Evolutionary conservation across 2,797 vertebrate species (phyloP), one percentile per base, ranked within the genome.

Genomic region (Macropus fuliginosus): DNA sequence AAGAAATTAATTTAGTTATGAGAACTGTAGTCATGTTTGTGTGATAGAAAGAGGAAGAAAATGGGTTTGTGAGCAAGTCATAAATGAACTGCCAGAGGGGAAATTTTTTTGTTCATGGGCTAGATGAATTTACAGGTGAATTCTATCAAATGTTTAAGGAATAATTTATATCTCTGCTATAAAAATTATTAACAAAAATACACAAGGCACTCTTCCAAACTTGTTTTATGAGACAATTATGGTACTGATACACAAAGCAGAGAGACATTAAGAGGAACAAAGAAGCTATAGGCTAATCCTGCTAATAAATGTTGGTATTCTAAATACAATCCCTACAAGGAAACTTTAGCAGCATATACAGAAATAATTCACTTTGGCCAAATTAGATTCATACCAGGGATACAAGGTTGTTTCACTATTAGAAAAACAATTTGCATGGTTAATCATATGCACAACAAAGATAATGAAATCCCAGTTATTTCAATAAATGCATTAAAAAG

Each of bases 1-100:
- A 0, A 93, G 90, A 95, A 94, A 92, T 95, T 95, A 93, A 90
- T 94, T 28, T 94, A 97, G 96, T 91, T 96, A 93, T 97, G 96
- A 94, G 94, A 98, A 40, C 0, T 74, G 14, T 6, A 74, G 12
- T 74, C 34, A 74, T 18, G 1, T 74, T 74, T 74, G 34, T 74
- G 12, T 40, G 16, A n/a, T 74, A 74, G 16, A 74, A 40, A 74
- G 62, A 6, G 34, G 18, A 16, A 52, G 52, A 52, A 52, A 52
- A 34, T 74, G 5, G 34, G 40, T 74, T 74, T 74, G 14, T 74
- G 13, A 21, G 62, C 5, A n/a, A n/a, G 16, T 14, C 34, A 74
- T 40, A 74, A 74, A 74, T 34, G 16, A n/a, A 74, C 5, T 40
- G 14, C 34, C 14, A 74, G 62, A 66, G 14, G 34, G 14, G 62